phyloP scores from a whole-genome alignment of 2,888 invertebrate species.

The Pantelozetes paolii region DNA sequence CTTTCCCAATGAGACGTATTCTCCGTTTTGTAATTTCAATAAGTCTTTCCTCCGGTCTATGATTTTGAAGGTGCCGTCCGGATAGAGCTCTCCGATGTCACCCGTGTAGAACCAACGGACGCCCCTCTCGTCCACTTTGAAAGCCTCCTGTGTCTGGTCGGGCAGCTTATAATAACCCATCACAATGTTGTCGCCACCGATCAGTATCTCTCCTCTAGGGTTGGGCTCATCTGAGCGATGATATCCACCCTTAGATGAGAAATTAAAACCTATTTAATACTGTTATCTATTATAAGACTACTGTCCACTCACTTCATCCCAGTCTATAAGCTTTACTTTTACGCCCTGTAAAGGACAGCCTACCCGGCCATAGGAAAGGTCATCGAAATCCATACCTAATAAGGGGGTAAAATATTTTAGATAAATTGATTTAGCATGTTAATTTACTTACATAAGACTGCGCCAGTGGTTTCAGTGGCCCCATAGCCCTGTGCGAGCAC shows the following conservation, averaged over 20 bases:
- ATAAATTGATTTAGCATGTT: too few relatives aligned
- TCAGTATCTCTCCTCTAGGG: constrained; percentile 78
- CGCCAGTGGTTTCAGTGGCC: constrained; percentile 92
- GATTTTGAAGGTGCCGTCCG: constrained; percentile 90
- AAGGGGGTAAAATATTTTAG: constrained; percentile 55
- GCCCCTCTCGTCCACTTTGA: constrained; percentile 65
- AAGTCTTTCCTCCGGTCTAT: constrained; percentile 72
- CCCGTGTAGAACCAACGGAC: constrained; percentile 93
- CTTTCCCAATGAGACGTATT: constrained; percentile 96
- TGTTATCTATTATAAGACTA: constrained; percentile 42
- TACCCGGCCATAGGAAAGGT: constrained; percentile 73
- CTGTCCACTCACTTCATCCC: constrained; percentile 90
- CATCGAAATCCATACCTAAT: constrained; percentile 61
- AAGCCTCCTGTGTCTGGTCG: constrained; percentile 66
- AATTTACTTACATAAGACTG: constrained; percentile 57
- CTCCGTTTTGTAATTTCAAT: constrained; percentile 94
- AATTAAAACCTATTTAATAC: too few relatives aligned
- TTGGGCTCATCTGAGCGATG: constrained; percentile 76
- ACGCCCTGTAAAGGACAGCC: constrained; percentile 81
- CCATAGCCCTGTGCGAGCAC: constrained; percentile 92
- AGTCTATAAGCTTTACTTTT: constrained; percentile 79
- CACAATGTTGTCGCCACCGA: constrained; percentile 88
- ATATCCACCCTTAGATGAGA: constrained; percentile 72
- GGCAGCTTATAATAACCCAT: constrained; percentile 89
- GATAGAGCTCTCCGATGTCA: constrained; percentile 88